Evolutionary conservation across 2,888 invertebrate species (phyloP), one percentile per base, ranked within the genome.

Genomic region (Ethmia dodecea): DNA sequence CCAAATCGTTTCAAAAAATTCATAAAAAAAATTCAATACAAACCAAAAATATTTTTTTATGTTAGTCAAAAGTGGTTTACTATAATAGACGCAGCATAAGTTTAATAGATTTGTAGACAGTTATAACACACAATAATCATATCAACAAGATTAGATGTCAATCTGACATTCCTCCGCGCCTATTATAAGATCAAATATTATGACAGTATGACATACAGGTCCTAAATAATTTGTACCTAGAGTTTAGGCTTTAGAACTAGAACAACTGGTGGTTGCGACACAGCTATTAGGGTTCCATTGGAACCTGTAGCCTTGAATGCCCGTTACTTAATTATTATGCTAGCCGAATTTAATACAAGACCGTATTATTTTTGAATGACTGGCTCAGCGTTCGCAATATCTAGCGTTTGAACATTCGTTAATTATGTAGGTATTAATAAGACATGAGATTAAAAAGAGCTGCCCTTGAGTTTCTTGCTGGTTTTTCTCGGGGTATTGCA

Each of bases 301-400:
- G 63, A 65, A 66, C 72, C 73, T 49, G 52, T 62, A 76, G 62
- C 83, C 81, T 84, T 81, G 81, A 69, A 56, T 55, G 81, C 80
- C 83, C 67, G 83, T 83, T 83, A 84, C 84, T 86, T 83, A 84
- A 84, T 84, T 86, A 86, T 76, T 76, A 80, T 86, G 77, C 83
- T 47, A 74, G 75, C 83, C 83, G 65, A 86, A 83, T 75, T 75
- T 74, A 72, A 69, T 70, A 44, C 52, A 43, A 42, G 51, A 27
- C 29, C n/a, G 28, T 55, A 58, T 51, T 62, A 72, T 72, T 73
- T 74, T 76, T 74, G 69, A 64, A 49, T 48, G 42, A 11, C 11
- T 26, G 11, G 12, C 26, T 18, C 15, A 26, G 26, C n/a, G 6
- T 26, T 11, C 9, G 9, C 22, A 22, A n/a, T 22, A 22, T 22